Base-by-base conservation (phyloP, 2,113 vertebrate genomes). In the Tympanuchus pallidicinctus region DNA sequence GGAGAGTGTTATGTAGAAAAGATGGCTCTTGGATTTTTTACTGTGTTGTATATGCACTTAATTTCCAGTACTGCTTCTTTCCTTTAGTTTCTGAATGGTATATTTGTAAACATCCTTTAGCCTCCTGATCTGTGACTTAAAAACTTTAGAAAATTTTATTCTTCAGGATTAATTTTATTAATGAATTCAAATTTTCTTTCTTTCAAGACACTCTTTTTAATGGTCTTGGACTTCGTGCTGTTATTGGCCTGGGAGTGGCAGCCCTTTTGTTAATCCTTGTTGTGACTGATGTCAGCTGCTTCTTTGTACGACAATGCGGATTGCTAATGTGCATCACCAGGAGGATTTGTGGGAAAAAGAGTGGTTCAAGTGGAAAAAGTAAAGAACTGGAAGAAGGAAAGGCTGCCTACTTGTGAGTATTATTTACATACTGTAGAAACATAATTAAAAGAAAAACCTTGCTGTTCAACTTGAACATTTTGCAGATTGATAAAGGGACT, bases 381-480 rank as follows among this genome's bases (percentile, higher is more conserved):
- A 99, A 99, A 98, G 99, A 99, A 60, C 96, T 99, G 2, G 99
- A 99, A 97, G 99, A 99, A 97, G 99, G 99, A 78, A 99, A 99
- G 91, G 99, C 99, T 10, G 99, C 99, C 63, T 99, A 99, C 93
- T 98, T 99, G 99, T 99, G 96, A 99, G 99, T 99, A 97, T 78
- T 38, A 57, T 69, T 48, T 30, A 43, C 2, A 0, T 34, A 18
- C 16, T 32, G 67, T 56, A 7, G 15, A 50, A 92, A 64, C 3
- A 13, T 43, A 18, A 30, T 59, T 83, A 54, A 56, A 93, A 86
- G 28, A 70, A 67, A 88, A 82, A 21, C 5, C 6, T 79, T 24
- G 1, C 72, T 47, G 36, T 74, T 38, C 34, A 59, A 13, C 2
- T 71, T 84, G 11, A 21, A 13, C 21, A 17, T 63, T 74, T 60